Evolutionary conservation across 2,888 invertebrate genomes (phyloP).

Genomic region (Pasiphila rectangulata): DNA sequence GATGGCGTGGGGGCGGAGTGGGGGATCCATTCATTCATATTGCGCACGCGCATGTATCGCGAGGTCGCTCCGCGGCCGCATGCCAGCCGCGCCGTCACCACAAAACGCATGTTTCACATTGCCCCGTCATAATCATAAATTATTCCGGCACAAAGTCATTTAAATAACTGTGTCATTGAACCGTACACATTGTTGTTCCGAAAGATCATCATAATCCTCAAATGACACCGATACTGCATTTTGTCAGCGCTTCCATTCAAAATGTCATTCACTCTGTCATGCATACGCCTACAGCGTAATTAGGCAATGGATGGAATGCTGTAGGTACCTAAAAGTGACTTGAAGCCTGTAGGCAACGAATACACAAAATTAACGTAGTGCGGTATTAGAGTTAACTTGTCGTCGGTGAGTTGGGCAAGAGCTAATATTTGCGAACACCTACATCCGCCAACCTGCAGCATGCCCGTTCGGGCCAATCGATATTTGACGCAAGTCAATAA

Average conservation of each 20-base stretch:
- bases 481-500: slow-evolving; percentile 56
- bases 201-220: slow-evolving; percentile 46
- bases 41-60: slow-evolving; percentile 60
- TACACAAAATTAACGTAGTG: slow-evolving; percentile 53
- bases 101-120: slow-evolving; percentile 52
- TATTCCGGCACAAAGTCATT: slow-evolving; percentile 47
- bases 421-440: slow-evolving; percentile 77
- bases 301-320: slow-evolving; percentile 49
- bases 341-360: slow-evolving; percentile 48
- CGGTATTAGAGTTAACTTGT: slow-evolving; percentile 66
- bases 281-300: slow-evolving; percentile 45
- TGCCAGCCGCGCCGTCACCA: slow-evolving; percentile 39
- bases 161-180: slow-evolving; percentile 52
- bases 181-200: slow-evolving; percentile 49
- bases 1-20: slow-evolving; percentile 46
- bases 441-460: slow-evolving; percentile 70
- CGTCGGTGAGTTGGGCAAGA: slow-evolving; percentile 63
- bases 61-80: slow-evolving; percentile 46
- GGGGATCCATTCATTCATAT: slow-evolving; percentile 70
- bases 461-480: slow-evolving; percentile 38
- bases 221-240: slow-evolving; percentile 43
- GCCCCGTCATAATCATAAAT: slow-evolving; percentile 56
- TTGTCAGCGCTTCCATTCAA: slow-evolving; percentile 46
- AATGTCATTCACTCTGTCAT: slow-evolving; percentile 50
- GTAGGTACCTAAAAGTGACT: slow-evolving; percentile 44